These are phyloP conservation scores for Olivierus martensii DNA, from an alignment of 1,140 invertebrate species.

Conservation along the genomic window DNA sequence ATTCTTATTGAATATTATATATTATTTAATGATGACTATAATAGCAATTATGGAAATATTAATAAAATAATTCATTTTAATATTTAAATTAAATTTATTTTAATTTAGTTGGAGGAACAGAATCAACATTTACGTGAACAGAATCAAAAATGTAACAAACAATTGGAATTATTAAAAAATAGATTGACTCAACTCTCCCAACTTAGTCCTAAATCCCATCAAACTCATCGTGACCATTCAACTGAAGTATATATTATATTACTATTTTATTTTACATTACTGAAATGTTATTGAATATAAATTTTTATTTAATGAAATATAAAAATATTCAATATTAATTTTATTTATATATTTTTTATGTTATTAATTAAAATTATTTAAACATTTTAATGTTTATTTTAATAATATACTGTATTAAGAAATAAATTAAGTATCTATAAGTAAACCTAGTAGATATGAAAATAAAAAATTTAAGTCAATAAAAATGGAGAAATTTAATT, in stretches of 20 bases:
- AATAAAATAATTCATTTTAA: too few relatives aligned
- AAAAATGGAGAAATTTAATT: too few relatives aligned
- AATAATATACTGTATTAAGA: too few relatives aligned
- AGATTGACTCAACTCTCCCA: constrained; percentile 44
- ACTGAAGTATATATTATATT: background rate
- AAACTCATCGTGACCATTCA: background rate
- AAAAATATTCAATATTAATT: background rate
- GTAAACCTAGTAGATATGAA: too few relatives aligned
- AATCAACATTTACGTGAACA: constrained; percentile 80
- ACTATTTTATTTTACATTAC: background rate
- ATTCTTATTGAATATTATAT: too few relatives aligned
- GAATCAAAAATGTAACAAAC: constrained; percentile 87
- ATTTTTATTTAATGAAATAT: background rate
- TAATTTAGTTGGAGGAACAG: constrained; percentile 58
- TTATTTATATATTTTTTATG: background rate
- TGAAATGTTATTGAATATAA: background rate
- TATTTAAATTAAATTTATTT: too few relatives aligned
- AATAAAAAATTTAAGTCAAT: too few relatives aligned
- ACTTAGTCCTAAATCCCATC: background rate
- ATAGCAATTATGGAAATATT: too few relatives aligned
- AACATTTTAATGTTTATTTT: too few relatives aligned
- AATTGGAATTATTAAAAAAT: constrained; percentile 69
- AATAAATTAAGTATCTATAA: too few relatives aligned
- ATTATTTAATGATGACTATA: too few relatives aligned
- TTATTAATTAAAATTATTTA: too few relatives aligned